Evolutionary conservation across 2,797 vertebrate genomes (phyloP).

Genomic region (Ciconia nigra): DNA sequence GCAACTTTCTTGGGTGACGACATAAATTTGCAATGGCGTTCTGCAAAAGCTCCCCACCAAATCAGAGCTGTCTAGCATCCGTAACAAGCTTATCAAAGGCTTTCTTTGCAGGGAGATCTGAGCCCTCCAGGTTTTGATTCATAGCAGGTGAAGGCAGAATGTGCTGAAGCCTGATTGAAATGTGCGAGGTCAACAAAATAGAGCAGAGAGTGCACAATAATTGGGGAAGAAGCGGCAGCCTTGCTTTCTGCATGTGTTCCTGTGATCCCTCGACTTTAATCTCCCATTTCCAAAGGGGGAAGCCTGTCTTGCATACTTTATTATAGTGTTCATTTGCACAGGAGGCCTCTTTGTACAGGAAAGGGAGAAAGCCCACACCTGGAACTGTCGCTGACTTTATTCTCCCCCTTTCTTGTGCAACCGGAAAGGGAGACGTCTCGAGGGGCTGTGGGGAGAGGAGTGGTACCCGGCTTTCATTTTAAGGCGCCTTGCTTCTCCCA

Average conservation of each 20-base stretch:
- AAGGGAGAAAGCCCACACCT: background rate
- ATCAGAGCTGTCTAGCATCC: slow-evolving; percentile 62
- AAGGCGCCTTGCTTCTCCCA: background rate
- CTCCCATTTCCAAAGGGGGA: slow-evolving; percentile 64
- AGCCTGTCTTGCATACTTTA: slow-evolving; percentile 63
- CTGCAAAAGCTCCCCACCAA: slow-evolving; percentile 27
- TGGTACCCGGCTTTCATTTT: background rate
- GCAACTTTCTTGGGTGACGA: slow-evolving; percentile 45
- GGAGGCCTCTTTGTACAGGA: background rate
- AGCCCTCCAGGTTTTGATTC: slow-evolving; percentile 75
- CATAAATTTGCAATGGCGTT: slow-evolving; percentile 59
- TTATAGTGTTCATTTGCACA: background rate
- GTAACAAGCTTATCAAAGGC: slow-evolving; percentile 75
- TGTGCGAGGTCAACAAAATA: slow-evolving; percentile 76
- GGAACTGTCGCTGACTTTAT: background rate
- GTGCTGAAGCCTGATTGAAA: slow-evolving; percentile 73
- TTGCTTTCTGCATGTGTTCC: slow-evolving; percentile 33
- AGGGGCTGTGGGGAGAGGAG: background rate
- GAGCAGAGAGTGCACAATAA: slow-evolving; percentile 67
- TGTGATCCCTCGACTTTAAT: slow-evolving; percentile 60
- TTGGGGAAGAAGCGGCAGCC: slow-evolving; percentile 66
- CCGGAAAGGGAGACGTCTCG: background rate
- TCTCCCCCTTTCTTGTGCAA: background rate
- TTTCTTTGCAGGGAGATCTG: slow-evolving; percentile 66
- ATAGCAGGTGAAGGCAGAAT: slow-evolving; percentile 72